These are phyloP conservation scores for Mus spicilegus DNA, from an alignment of 2,113 vertebrate species.

Conservation along the genomic window DNA sequence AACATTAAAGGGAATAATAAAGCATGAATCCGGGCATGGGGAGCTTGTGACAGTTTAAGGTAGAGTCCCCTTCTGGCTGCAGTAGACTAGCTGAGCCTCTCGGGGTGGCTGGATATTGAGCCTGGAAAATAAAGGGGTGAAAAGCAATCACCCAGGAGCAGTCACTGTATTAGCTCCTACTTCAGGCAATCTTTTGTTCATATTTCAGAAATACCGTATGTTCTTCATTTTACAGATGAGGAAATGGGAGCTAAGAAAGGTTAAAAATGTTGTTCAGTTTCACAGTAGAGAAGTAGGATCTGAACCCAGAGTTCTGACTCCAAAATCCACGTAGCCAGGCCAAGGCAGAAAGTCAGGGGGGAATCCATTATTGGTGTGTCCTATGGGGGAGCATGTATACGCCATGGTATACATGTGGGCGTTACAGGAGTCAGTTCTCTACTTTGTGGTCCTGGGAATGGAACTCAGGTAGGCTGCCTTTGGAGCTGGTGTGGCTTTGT, in stretches of 20 bases:
- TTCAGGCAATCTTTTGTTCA: background rate
- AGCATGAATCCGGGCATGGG: background rate
- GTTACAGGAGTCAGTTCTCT: background rate
- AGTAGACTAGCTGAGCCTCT: background rate
- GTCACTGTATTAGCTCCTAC: background rate
- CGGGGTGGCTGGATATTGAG: background rate
- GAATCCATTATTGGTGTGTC: background rate
- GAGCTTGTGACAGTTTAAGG: background rate
- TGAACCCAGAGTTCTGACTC: background rate
- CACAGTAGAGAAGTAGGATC: background rate
- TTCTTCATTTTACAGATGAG: background rate
- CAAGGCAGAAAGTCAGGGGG: slow-evolving; percentile 12
- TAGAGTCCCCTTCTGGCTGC: background rate
- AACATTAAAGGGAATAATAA: background rate
- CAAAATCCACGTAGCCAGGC: background rate
- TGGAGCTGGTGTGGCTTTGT: background rate
- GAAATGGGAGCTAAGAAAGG: background rate
- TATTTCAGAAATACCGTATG: background rate
- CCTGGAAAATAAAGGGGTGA: background rate
- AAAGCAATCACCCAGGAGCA: background rate
- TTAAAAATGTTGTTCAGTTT: background rate
- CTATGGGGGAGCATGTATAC: background rate
- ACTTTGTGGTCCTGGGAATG: too few species aligned
- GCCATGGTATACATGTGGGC: background rate
- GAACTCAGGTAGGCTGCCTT: too few species aligned